Conservation (phyloP, 1,140 invertebrate genomes). For the Mya arenaria region DNA sequence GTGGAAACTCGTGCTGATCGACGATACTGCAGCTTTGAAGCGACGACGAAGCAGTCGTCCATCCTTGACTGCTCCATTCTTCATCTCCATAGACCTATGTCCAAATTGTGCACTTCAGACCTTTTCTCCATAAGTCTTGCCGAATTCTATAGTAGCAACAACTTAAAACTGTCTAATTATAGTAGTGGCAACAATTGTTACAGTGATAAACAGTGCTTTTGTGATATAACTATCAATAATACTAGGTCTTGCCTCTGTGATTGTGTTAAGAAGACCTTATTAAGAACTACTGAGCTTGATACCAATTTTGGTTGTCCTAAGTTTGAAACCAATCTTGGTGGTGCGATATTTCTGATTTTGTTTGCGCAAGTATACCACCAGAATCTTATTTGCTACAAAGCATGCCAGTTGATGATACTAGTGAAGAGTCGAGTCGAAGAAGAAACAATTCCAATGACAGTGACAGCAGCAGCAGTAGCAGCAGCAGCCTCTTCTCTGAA, state of each 20-base stretch:
- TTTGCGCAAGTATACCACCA: background rate
- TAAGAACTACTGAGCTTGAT: too few species aligned
- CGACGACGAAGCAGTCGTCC: slow-evolving; percentile 19
- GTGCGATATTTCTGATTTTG: too few species aligned
- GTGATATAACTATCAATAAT: too few species aligned
- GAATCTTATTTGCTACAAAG: background rate
- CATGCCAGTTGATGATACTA: slow-evolving; percentile 39
- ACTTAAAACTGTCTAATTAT: slow-evolving; percentile 53
- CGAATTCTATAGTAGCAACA: slow-evolving; percentile 74
- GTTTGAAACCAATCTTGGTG: too few species aligned
- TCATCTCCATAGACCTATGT: slow-evolving; percentile 72
- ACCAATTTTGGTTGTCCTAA: too few species aligned
- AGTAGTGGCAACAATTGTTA: background rate
- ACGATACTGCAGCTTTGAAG: slow-evolving; percentile 9
- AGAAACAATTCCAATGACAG: background rate
- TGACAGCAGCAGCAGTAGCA: slow-evolving; percentile 34
- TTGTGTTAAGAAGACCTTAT: too few species aligned
- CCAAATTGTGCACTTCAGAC: slow-evolving; percentile 71
- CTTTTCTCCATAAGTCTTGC: slow-evolving; percentile 71
- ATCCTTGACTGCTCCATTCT: slow-evolving; percentile 54
- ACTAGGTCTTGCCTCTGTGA: too few species aligned
- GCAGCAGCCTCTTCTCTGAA: slow-evolving; percentile 48
- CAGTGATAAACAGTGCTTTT: too few species aligned
- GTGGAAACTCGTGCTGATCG: background rate
- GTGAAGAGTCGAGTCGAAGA: background rate